Evolutionary conservation across 1,140 invertebrate species (phyloP).

Genomic region (Batillaria attramentaria): DNA sequence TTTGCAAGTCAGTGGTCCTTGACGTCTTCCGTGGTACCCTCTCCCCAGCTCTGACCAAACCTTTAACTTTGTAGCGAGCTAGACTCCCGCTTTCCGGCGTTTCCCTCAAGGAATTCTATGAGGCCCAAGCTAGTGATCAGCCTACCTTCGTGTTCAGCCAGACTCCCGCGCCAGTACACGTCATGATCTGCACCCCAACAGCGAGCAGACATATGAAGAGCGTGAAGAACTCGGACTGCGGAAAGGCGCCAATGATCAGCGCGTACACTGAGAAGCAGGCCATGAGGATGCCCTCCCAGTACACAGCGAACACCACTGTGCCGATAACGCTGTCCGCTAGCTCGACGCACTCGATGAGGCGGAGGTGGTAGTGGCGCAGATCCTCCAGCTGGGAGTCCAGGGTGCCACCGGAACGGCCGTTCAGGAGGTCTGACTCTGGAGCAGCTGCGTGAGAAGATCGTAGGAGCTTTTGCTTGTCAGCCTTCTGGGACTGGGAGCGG

Average conservation of each 20-base stretch:
- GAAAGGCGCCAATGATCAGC: background rate
- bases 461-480: too few species aligned
- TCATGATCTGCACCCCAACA: background rate
- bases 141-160: background rate
- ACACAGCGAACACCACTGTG: background rate
- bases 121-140: too few species aligned
- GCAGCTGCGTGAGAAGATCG: too few species aligned
- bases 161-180: background rate
- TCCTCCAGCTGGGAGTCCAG: background rate
- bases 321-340: background rate
- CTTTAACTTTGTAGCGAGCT: background rate
- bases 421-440: too few species aligned
- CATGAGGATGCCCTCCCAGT: slow-evolving; percentile 12
- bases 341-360: background rate
- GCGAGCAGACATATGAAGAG: background rate
- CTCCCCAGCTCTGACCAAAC: background rate
- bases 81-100: background rate
- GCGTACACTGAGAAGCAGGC: background rate
- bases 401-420: too few species aligned
- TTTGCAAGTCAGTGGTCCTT: background rate
- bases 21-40: background rate
- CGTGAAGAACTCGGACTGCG: background rate
- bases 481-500: too few species aligned
- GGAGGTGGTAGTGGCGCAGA: background rate
- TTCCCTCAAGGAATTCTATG: too few species aligned